A percentile compares a stretch with the other conserved stretches of the same genome.
Conservation (phyloP, 2,888 invertebrate species). For the Herminia tarsipennalis region DNA sequence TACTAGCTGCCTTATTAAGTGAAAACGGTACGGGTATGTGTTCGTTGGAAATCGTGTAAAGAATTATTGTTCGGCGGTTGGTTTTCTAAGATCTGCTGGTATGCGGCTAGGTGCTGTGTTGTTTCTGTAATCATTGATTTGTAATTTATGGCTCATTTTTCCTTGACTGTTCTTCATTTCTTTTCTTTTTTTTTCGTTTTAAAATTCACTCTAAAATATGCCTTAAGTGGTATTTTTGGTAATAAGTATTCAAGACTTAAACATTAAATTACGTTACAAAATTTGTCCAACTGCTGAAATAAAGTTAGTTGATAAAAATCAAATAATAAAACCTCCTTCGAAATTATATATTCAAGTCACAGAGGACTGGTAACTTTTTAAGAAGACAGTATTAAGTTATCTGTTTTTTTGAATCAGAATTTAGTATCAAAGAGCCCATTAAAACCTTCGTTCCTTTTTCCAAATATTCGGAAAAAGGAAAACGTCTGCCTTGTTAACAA, state of each 20-base stretch:
- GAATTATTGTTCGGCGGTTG: constrained; percentile 34
- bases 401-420: neutral
- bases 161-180: too few species aligned
- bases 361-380: too few species aligned
- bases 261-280: too few species aligned
- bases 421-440: constrained; percentile 7
- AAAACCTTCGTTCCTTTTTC: constrained; percentile 2
- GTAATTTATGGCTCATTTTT: constrained; percentile 1
- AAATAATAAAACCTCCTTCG: too few species aligned
- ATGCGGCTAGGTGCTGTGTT: constrained; percentile 18
- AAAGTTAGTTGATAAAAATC: neutral
- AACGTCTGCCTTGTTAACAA: constrained; percentile 14
- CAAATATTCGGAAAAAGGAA: constrained; percentile 18
- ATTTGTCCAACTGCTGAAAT: neutral
- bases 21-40: constrained; percentile 49
- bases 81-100: constrained; percentile 33
- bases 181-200: too few species aligned
- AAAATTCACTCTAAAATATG: too few species aligned
- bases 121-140: neutral
- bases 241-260: too few species aligned
- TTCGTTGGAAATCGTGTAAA: constrained; percentile 53
- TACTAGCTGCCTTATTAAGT: constrained; percentile 57
- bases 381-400: too few species aligned
- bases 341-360: too few species aligned
- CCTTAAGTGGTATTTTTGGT: too few species aligned